Percentiles rank a stretch among this genome's conserved stretches.
Evolutionary conservation across 2,888 invertebrate species (phyloP).

Genomic region (Sphinx pinastri): DNA sequence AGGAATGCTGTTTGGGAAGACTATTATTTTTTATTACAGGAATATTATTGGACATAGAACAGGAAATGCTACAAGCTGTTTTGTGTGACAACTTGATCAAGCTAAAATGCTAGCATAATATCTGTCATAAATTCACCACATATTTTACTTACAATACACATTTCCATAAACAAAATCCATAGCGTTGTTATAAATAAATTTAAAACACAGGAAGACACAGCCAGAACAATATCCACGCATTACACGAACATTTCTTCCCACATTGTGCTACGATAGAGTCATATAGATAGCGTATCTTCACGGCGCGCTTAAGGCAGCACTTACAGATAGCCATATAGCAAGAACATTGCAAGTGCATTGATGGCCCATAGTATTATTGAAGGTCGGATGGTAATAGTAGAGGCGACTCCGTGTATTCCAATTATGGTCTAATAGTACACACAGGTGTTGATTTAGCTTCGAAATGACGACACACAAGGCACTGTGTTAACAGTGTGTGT

Average conservation of each 20-base stretch:
- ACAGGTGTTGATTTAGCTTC: conserved; percentile 12
- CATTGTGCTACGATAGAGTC: conserved; percentile 54
- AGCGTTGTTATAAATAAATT: background rate
- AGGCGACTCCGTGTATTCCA: conserved; percentile 46
- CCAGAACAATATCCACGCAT: conserved; percentile 10
- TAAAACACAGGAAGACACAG: conserved; percentile 5
- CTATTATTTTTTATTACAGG: no score
- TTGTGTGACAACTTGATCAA: no score
- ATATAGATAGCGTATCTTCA: conserved; percentile 63
- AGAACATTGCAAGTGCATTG: conserved; percentile 62
- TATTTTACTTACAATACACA: no score
- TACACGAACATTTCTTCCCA: conserved; percentile 14
- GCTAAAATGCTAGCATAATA: no score
- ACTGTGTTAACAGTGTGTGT: conserved; percentile 4
- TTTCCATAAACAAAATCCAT: background rate
- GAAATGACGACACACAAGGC: conserved; percentile 8
- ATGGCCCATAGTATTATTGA: conserved; percentile 64
- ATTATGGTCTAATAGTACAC: conserved; percentile 28
- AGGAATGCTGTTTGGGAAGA: no score
- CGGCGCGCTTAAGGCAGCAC: conserved; percentile 55
- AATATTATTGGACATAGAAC: no score
- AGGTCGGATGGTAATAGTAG: conserved; percentile 51
- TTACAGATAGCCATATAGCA: conserved; percentile 65
- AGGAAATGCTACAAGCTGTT: no score
- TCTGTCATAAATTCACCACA: no score